These are phyloP conservation scores for Troilus luridus DNA, from an alignment of 2,888 invertebrate genomes.

Conservation along the genomic window DNA sequence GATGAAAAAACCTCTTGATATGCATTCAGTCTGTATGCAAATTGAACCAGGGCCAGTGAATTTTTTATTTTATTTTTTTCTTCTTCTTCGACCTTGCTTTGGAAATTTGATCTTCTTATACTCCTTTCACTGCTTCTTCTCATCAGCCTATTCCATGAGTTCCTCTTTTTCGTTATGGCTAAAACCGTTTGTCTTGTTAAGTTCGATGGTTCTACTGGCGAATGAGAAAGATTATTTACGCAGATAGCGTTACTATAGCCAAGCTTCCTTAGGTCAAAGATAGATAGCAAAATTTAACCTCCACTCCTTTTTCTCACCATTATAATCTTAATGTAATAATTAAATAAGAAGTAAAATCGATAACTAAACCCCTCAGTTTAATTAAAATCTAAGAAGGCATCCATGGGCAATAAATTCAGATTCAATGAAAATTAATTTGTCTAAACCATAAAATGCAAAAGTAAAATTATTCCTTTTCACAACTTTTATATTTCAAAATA, in stretches of 20 bases:
- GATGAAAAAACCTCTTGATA: not conserved
- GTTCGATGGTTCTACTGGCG: not conserved
- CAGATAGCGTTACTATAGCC: too few species aligned
- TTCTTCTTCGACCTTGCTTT: slow-evolving; percentile 32
- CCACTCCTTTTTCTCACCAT: too few species aligned
- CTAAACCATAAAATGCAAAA: too few species aligned
- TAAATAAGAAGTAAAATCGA: too few species aligned
- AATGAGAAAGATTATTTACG: not conserved
- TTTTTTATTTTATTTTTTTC: not conserved
- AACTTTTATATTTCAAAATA: too few species aligned
- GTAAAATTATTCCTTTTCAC: too few species aligned
- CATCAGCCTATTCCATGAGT: not conserved
- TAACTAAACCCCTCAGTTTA: too few species aligned
- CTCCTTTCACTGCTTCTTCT: not conserved
- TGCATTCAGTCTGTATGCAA: slow-evolving; percentile 26
- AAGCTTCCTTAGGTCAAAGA: not conserved
- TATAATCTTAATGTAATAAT: too few species aligned
- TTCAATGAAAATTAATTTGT: too few species aligned
- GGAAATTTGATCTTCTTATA: not conserved
- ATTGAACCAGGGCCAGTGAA: not conserved
- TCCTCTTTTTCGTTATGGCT: not conserved
- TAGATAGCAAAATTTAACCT: too few species aligned
- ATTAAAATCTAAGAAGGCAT: too few species aligned
- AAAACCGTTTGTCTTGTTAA: not conserved
- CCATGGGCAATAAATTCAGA: too few species aligned